phyloP scores from a whole-genome alignment of 2,113 vertebrate genomes.

The Nothobranchius kuhntae region DNA sequence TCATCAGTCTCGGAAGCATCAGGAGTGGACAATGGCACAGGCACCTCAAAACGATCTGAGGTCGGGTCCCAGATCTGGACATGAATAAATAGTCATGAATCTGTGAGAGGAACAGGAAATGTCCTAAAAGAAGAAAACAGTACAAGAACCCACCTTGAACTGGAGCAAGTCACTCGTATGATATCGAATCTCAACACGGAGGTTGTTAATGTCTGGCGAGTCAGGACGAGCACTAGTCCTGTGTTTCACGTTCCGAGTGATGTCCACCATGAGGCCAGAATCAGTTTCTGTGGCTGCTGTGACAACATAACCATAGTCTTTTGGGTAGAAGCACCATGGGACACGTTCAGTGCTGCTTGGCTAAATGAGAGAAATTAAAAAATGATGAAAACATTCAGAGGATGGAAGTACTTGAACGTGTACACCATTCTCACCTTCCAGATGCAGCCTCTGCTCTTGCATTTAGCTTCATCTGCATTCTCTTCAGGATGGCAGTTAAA shows the following conservation, averaged over 20 bases:
- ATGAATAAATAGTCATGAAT: neutral
- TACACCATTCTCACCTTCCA: slow-evolving; percentile 70
- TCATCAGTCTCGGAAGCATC: slow-evolving; percentile 56
- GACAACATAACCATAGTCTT: slow-evolving; percentile 71
- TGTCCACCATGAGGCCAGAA: slow-evolving; percentile 69
- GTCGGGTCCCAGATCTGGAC: slow-evolving; percentile 85
- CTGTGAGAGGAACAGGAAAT: too few species aligned
- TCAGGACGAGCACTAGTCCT: slow-evolving; percentile 11
- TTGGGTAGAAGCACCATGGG: slow-evolving; percentile 82
- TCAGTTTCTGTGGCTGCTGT: rapidly evolving
- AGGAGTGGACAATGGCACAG: slow-evolving; percentile 83
- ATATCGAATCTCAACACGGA: slow-evolving; percentile 85
- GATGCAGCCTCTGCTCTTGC: slow-evolving; percentile 73
- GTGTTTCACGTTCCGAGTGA: slow-evolving; percentile 61
- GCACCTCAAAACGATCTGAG: slow-evolving; percentile 86
- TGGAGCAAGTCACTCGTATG: slow-evolving; percentile 84
- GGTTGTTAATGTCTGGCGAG: slow-evolving; percentile 76
- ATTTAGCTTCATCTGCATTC: slow-evolving; percentile 43
- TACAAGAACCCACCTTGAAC: slow-evolving; percentile 84
- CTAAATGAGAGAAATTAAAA: slow-evolving; percentile 59
- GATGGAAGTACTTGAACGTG: neutral
- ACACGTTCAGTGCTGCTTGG: rapidly evolving
- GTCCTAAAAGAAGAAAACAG: neutral
- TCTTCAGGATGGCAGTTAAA: slow-evolving; percentile 78
- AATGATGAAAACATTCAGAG: neutral